Evolutionary conservation across 2,888 invertebrate species (phyloP), one percentile per base, ranked within the genome.

Genomic region (Plutella xylostella): DNA sequence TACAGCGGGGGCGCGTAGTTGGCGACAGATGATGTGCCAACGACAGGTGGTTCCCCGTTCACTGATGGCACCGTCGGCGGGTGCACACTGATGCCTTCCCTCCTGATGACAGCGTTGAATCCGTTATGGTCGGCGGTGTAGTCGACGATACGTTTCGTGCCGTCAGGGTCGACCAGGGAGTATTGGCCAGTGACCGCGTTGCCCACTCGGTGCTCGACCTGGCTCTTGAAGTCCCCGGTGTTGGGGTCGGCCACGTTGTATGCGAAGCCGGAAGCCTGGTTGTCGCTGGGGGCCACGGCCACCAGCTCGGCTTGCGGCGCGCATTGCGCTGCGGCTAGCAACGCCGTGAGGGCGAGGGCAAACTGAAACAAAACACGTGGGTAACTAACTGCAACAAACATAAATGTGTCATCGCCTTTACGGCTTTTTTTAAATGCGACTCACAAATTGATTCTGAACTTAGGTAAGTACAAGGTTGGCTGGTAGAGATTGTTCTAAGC

Each of bases 161-260:
- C 86, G 52, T 86, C 86, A 20, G 86, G 55, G 40, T 86, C 86
- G 19, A 74, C 63, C 41, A 86, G 68, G 30, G 85, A 85, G 73
- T 86, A 86, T 58, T 84, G 83, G 47, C 86, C 86, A 51, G 69
- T 61, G 21, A 86, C 86, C 22, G 63, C 58, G 48, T 83, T 84
- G 12, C 85, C 85, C 39, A 65, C 62, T 51, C 86, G 80, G 46
- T 72, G 71, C 66, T 86, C 86, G 21, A 68, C 67, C 58, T 86
- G 86, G 63, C 76, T 83, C 66, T 86, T 86, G 68, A 59, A 77
- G 70, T 87, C 86, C 14, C 87, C 86, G 51, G 86, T 86, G 63
- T 71, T 66, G 54, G 80, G 74, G 60, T 87, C 87, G 31, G 86
- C 80, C 20, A 87, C 83, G 48, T 82, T 76, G 61, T 87, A 87